Conservation (phyloP, 2,797 vertebrate species). For the Rhadinocentrus ornatus region DNA sequence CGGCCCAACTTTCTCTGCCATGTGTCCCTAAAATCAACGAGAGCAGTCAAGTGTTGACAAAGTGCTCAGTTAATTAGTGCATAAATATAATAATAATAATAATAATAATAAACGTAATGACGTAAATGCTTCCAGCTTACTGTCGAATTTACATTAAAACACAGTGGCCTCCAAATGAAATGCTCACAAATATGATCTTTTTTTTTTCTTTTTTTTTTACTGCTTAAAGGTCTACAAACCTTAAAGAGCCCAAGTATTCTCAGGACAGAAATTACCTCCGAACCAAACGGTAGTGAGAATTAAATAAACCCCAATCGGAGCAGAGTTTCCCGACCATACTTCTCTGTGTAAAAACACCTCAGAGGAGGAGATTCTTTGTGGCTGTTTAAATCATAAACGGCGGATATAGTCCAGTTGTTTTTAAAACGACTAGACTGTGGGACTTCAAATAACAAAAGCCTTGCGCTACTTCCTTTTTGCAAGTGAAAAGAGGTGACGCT, state of each 20-base stretch:
- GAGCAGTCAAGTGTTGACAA: background rate
- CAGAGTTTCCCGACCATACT: background rate
- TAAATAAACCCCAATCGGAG: slow-evolving; percentile 33
- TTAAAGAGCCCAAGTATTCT: background rate
- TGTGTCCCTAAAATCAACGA: background rate
- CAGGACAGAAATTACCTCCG: slow-evolving; percentile 7
- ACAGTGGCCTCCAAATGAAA: background rate
- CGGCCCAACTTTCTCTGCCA: slow-evolving; percentile 25
- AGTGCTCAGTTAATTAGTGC: background rate
- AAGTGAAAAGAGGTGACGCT: slow-evolving; percentile 82
- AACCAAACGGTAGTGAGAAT: slow-evolving; percentile 45
- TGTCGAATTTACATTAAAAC: background rate
- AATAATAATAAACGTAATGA: too few relatives aligned
- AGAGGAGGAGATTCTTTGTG: slow-evolving; percentile 49
- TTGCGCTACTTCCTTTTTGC: slow-evolving; percentile 81
- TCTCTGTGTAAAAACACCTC: slow-evolving; percentile 55
- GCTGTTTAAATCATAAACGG: slow-evolving; percentile 74
- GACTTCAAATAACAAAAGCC: slow-evolving; percentile 82
- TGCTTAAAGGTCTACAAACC: background rate
- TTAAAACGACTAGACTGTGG: slow-evolving; percentile 69
- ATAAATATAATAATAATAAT: slow-evolving; percentile 3
- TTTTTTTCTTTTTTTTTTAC: background rate
- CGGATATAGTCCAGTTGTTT: slow-evolving; percentile 81
- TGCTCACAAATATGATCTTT: too few relatives aligned
- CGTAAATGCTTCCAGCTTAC: background rate